phyloP scores from a whole-genome alignment of 23 tunicate species.

The Halocynthia roretzi region DNA sequence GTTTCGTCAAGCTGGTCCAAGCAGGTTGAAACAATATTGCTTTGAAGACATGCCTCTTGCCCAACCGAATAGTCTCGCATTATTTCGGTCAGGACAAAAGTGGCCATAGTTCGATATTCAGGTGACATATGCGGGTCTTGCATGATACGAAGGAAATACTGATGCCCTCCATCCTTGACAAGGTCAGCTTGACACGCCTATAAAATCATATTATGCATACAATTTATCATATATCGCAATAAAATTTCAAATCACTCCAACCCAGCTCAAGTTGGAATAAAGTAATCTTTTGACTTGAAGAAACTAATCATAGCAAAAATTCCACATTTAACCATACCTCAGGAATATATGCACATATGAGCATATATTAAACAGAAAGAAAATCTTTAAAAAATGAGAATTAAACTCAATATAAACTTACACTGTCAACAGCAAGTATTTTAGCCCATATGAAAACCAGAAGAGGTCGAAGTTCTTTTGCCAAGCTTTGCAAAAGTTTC shows the following conservation, averaged over 20 bases:
- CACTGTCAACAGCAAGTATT: conserved; percentile 84
- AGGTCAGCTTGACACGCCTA: conserved; percentile 81
- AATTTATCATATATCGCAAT: too few relatives aligned
- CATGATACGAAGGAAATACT: conserved; percentile 69
- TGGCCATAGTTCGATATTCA: conserved; percentile 69
- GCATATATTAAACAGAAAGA: too few relatives aligned
- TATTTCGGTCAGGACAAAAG: conserved; percentile 81
- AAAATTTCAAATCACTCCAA: too few relatives aligned
- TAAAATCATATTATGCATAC: background rate
- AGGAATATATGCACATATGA: too few relatives aligned
- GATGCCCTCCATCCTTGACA: conserved; percentile 84
- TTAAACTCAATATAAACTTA: conserved; percentile 11
- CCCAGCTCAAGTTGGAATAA: too few relatives aligned
- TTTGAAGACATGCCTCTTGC: conserved; percentile 72
- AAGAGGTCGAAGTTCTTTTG: conserved; percentile 84
- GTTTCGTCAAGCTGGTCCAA: conserved; percentile 66
- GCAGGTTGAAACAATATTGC: conserved; percentile 73
- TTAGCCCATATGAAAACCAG: conserved; percentile 95
- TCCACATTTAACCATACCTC: too few relatives aligned
- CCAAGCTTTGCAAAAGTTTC: conserved; percentile 77
- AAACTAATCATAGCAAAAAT: too few relatives aligned
- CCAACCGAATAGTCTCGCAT: conserved; percentile 48
- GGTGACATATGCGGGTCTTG: conserved; percentile 85
- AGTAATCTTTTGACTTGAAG: too few relatives aligned
- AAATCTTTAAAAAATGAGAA: too few relatives aligned